These are phyloP conservation scores for Chrysolina americana DNA, from an alignment of 2,888 invertebrate genomes.

Conservation along the genomic window DNA sequence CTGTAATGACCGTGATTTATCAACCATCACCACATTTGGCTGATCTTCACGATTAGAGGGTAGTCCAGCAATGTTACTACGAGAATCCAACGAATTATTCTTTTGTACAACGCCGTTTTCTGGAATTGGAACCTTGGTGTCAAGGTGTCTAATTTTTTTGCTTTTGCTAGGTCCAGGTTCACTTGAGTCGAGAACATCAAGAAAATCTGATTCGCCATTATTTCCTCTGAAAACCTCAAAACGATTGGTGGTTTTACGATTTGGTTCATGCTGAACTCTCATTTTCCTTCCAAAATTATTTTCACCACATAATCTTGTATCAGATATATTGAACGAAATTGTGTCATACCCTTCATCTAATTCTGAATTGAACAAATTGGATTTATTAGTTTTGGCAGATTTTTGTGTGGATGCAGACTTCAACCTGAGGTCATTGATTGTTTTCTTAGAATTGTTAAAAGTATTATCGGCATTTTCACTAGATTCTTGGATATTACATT, in stretches of 20 bases:
- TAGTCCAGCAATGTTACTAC: neutral
- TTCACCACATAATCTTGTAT: neutral
- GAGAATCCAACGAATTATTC: neutral
- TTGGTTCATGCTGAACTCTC: neutral
- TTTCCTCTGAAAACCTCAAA: neutral
- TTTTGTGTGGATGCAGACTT: neutral
- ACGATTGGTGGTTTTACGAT: neutral
- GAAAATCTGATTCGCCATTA: neutral
- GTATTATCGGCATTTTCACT: neutral
- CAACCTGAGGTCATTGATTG: neutral
- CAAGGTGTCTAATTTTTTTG: neutral
- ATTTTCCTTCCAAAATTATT: neutral
- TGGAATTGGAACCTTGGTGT: neutral
- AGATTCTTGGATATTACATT: neutral
- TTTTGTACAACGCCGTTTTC: neutral
- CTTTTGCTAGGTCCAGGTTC: constrained; percentile 1
- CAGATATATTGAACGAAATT: constrained; percentile 2
- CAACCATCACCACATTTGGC: neutral
- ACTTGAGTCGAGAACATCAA: neutral
- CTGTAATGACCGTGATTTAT: constrained; percentile 42
- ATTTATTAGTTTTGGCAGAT: neutral
- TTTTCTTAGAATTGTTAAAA: neutral
- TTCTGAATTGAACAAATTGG: constrained; percentile 5
- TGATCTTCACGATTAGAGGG: constrained; percentile 2
- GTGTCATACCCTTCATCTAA: constrained; percentile 37